phyloP scores from a whole-genome alignment of 2,888 invertebrate genomes.

The Julus scandinavius region DNA sequence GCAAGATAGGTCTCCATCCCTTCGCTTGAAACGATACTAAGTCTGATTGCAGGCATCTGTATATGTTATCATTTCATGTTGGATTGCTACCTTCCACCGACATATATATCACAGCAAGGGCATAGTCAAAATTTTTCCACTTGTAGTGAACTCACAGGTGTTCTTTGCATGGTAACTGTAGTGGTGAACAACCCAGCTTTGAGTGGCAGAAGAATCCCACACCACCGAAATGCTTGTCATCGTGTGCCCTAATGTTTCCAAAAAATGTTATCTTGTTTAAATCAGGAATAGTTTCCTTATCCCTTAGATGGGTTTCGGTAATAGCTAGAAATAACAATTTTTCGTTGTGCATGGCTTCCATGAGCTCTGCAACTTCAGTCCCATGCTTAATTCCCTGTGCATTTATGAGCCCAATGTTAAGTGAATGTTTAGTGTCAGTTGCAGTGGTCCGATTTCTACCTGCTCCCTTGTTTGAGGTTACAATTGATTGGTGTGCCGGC shows the following conservation, averaged over 20 bases:
- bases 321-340: background rate
- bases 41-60: background rate
- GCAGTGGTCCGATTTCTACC: too few relatives aligned
- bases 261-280: background rate
- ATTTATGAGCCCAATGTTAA: background rate
- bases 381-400: background rate
- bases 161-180: background rate
- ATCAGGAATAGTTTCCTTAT: background rate
- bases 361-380: background rate
- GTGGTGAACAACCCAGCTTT: background rate
- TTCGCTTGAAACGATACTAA: background rate
- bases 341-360: background rate
- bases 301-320: background rate
- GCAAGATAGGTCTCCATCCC: background rate
- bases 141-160: background rate
- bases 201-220: background rate
- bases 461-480: too few relatives aligned
- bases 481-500: too few relatives aligned
- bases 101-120: background rate
- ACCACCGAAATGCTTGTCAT: background rate
- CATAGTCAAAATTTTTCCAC: background rate
- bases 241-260: background rate
- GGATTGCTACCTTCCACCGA: background rate
- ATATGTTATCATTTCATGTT: background rate
- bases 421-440: too few relatives aligned